Conservation (phyloP, 92 coral and sea anemone species). For the Palythoa caribaeorum region DNA sequence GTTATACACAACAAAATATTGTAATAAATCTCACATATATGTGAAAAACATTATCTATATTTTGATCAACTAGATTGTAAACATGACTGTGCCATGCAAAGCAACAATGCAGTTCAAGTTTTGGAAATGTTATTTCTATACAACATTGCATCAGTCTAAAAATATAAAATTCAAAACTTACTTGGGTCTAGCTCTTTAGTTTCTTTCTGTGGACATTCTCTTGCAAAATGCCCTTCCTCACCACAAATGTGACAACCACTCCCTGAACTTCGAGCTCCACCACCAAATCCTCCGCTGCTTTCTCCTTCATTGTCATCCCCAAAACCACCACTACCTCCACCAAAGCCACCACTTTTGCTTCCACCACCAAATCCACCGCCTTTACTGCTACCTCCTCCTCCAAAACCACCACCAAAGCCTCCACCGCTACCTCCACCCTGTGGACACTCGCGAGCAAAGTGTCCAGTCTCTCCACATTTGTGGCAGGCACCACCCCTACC, state of each 20-base stretch:
- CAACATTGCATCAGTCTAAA: too few species aligned
- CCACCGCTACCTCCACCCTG: constrained; percentile 14
- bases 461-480: constrained; percentile 13
- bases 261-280: constrained; percentile 47
- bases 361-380: constrained; percentile 27
- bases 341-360: background rate
- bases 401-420: constrained; percentile 32
- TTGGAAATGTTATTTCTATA: too few species aligned
- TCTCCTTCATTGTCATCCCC: constrained; percentile 20
- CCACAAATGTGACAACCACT: constrained; percentile 71
- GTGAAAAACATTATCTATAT: too few species aligned
- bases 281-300: constrained; percentile 36
- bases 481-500: constrained; percentile 24
- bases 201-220: constrained; percentile 69
- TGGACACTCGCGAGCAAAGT: background rate
- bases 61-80: too few species aligned
- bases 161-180: constrained; percentile 24
- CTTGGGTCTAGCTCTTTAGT: constrained; percentile 66
- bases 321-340: constrained; percentile 55
- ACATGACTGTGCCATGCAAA: too few species aligned
- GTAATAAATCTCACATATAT: too few species aligned
- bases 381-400: constrained; percentile 27
- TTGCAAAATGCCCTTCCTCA: constrained; percentile 85
- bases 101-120: too few species aligned
- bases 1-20: too few species aligned